Percentiles rank a stretch among this genome's conserved stretches.
Evolutionary conservation across 2,113 vertebrate species (phyloP).

Genomic region (Eulemur rufifrons): DNA sequence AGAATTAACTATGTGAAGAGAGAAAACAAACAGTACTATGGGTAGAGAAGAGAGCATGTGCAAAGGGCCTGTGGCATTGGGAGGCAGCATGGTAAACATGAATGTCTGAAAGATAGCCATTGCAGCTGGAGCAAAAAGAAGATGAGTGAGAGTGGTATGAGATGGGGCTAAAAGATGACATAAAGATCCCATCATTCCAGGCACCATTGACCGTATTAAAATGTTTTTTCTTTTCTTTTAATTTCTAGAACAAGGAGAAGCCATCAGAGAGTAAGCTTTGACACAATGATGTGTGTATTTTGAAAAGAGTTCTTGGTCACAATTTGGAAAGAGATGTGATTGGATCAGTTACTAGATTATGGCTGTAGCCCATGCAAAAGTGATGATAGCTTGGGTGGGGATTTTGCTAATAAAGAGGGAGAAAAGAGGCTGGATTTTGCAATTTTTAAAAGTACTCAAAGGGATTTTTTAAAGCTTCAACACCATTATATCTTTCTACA

Average conservation of each 20-base stretch:
- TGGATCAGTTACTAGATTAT: not conserved
- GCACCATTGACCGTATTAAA: not conserved
- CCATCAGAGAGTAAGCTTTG: not conserved
- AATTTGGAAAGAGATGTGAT: not conserved
- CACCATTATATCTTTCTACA: not conserved
- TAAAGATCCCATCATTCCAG: not conserved
- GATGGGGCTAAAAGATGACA: too few relatives aligned
- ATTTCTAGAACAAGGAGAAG: not conserved
- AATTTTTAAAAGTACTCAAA: not conserved
- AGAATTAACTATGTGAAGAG: not conserved
- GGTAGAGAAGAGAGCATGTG: not conserved
- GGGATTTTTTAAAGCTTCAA: not conserved
- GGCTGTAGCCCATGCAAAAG: not conserved
- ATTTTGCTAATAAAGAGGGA: not conserved
- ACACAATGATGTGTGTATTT: not conserved
- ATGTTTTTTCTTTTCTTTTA: not conserved
- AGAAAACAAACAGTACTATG: too few relatives aligned
- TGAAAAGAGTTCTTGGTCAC: not conserved
- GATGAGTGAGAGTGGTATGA: not conserved
- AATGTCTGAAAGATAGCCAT: not conserved
- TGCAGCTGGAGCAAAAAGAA: not conserved
- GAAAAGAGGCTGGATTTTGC: not conserved
- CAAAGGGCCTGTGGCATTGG: not conserved
- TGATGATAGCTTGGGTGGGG: not conserved
- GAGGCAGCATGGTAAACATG: not conserved